These are phyloP conservation scores for Mellilla xanthometata DNA, from an alignment of 2,888 invertebrate species.

Conservation along the genomic window DNA sequence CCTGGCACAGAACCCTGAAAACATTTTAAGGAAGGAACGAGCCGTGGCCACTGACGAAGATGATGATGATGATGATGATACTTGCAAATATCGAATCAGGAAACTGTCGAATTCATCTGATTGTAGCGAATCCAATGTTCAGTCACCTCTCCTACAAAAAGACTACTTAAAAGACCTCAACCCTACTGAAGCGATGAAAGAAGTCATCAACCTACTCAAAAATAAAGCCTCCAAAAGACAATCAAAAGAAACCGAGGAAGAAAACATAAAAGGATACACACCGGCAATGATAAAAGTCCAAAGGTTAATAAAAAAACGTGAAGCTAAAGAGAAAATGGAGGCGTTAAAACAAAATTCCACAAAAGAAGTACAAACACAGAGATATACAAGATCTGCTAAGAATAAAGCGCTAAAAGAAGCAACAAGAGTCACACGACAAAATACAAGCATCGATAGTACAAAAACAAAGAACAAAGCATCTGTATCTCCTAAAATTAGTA, in stretches of 20 bases:
- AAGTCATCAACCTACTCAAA: slow-evolving; percentile 84
- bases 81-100: slow-evolving; percentile 70
- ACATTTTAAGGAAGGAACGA: slow-evolving; percentile 80
- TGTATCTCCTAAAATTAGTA: slow-evolving; percentile 33
- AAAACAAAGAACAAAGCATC: too few species aligned
- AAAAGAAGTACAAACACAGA: slow-evolving; percentile 37
- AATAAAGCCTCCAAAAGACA: slow-evolving; percentile 70
- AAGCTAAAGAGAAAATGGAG: slow-evolving; percentile 62
- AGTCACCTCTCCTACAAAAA: slow-evolving; percentile 63
- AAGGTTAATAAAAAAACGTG: slow-evolving; percentile 70
- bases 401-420: slow-evolving; percentile 21
- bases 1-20: slow-evolving; percentile 84
- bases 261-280: slow-evolving; percentile 70
- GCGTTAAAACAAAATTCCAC: slow-evolving; percentile 42
- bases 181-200: slow-evolving; percentile 89
- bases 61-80: slow-evolving; percentile 64
- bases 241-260: slow-evolving; percentile 53
- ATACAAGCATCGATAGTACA: slow-evolving; percentile 37
- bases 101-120: slow-evolving; percentile 70
- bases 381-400: slow-evolving; percentile 52
- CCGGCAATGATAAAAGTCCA: slow-evolving; percentile 81
- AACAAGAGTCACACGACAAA: slow-evolving; percentile 40
- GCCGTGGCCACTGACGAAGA: slow-evolving; percentile 46
- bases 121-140: slow-evolving; percentile 54
- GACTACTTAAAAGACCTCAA: slow-evolving; percentile 77